Evolutionary conservation across 30 jellyfish, hydroid and myxozoan genomes (phyloP), one percentile per base, ranked within the genome.

Genomic region (Pelagia noctiluca): DNA sequence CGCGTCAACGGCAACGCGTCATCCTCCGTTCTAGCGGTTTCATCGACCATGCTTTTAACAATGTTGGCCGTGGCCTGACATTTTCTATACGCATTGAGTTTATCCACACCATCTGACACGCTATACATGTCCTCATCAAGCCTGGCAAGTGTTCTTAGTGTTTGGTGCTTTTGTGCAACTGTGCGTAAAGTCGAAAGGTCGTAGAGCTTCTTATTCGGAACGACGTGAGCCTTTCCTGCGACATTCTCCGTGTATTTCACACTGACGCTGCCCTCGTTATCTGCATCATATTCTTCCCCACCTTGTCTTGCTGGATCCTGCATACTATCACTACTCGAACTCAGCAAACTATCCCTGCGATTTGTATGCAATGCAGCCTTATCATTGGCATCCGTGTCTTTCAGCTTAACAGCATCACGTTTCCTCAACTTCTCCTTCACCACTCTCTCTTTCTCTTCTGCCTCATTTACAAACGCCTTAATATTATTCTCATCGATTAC

Each of bases 151-250:
- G 80, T 52, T 37, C 71, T 54, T 24, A 82, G 63, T 16, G 92
- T 82, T 37, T 82, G 85, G 60, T 82, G 92, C 46, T 69, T 82
- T 75, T 82, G 86, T 25, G 92, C 92, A 2, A 82, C 70, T 16
- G 92, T 68, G 52, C 82, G 69, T 47, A 82, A 52, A 35, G 92
- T 82, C 25, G 92, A 49, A 35, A 82, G 47, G 37, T 82, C 86
- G 52, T 66, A 75, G 0, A 82, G 33, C 76, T 47, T 75, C 32
- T 21, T 52, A 13, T 38, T 38, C 28, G 92, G 86, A 8, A 63
- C 89, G 47, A 16, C 50, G 37, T 57, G 74, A 37, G 7, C 29
- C 24, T n/a, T 62, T 1, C 74, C 74, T 18, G 47, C 87, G 11
- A 53, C 29, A 30, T 21, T 30, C 25, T 22, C 48, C 29, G 53